Evolutionary conservation across 53 echinoderm and acorn worm species (phyloP).

Genomic region (Astropecten irregularis): DNA sequence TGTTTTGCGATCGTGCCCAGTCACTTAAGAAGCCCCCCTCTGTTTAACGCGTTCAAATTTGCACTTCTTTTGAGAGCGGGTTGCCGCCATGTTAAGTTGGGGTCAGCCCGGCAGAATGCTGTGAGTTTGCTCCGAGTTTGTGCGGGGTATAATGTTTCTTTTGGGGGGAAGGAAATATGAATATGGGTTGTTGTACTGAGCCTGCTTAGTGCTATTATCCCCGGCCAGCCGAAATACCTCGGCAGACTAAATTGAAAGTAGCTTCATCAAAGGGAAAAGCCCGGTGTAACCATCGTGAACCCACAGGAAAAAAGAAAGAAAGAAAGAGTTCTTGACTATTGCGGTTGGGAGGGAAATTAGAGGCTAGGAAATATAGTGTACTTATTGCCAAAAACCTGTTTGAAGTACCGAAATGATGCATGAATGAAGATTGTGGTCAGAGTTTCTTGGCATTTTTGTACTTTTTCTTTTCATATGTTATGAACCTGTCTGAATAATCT

Average conservation of each 20-base stretch:
- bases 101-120: slow-evolving; percentile 23
- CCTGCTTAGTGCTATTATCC: slow-evolving; percentile 42
- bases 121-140: background rate
- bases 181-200: slow-evolving; percentile 34
- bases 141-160: slow-evolving; percentile 32
- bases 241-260: background rate
- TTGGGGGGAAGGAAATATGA: slow-evolving; percentile 4
- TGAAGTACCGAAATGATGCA: too few species aligned
- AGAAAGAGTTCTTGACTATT: slow-evolving; percentile 51
- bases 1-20: slow-evolving; percentile 52
- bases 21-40: slow-evolving; percentile 11
- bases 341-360: slow-evolving; percentile 32
- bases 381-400: too few species aligned
- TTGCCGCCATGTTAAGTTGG: slow-evolving; percentile 49
- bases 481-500: too few species aligned
- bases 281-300: slow-evolving; percentile 20
- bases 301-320: too few species aligned
- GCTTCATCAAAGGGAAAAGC: slow-evolving; percentile 40
- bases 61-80: slow-evolving; percentile 31
- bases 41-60: slow-evolving; percentile 19
- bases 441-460: too few species aligned
- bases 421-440: too few species aligned
- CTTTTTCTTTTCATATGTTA: too few species aligned
- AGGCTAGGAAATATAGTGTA: background rate
- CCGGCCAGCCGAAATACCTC: background rate